Percentiles rank a stretch among this genome's conserved stretches.
Evolutionary conservation across 2,113 vertebrate genomes (phyloP).

Genomic region (Chaetorhynchus papuensis): DNA sequence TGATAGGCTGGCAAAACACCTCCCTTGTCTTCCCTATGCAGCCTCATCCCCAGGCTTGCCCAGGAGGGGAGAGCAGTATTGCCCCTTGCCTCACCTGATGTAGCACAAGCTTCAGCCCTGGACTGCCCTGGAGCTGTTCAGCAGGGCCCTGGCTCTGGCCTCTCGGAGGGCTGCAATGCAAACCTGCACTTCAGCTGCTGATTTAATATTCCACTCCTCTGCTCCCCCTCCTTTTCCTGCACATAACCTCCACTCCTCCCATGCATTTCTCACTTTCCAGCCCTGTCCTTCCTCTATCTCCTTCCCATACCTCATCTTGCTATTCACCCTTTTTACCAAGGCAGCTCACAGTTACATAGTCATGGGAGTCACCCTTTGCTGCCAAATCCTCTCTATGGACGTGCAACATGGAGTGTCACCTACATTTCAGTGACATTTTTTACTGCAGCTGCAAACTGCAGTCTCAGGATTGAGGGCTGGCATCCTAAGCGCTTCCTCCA

Average conservation of each 20-base stretch:
- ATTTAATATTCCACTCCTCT: neutral
- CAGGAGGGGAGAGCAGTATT: neutral
- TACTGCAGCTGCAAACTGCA: neutral
- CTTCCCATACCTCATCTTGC: neutral
- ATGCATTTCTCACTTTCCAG: neutral
- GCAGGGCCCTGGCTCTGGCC: neutral
- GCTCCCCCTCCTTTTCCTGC: neutral
- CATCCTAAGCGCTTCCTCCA: neutral
- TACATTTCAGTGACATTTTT: neutral
- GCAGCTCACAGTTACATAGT: neutral
- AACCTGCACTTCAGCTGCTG: neutral
- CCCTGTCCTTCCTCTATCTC: neutral
- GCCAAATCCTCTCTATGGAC: neutral
- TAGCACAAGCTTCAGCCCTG: neutral
- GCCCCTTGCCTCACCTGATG: neutral
- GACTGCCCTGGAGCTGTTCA: neutral
- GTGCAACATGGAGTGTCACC: rapidly evolving
- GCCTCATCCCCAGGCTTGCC: neutral
- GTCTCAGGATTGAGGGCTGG: neutral
- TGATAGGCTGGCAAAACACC: neutral
- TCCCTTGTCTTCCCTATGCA: rapidly evolving
- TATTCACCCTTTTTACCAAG: neutral
- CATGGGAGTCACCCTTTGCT: neutral
- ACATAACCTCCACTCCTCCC: neutral
- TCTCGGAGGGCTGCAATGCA: neutral